Percentiles rank a stretch among this genome's conserved stretches.
Conservation (phyloP, 2,888 invertebrate genomes). For the Zaprionus lineosus region DNA sequence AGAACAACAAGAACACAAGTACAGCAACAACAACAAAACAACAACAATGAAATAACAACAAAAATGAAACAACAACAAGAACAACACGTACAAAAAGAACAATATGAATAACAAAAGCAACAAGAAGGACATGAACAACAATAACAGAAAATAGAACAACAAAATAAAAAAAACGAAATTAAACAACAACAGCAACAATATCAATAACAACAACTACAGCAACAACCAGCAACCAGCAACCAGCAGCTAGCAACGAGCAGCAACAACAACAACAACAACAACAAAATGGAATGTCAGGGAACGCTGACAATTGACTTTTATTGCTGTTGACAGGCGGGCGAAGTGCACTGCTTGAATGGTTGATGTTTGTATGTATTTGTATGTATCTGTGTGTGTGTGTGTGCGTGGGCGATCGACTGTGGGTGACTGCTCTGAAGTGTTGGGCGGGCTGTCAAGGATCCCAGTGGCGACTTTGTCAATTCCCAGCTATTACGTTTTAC, state of each 20-base stretch:
- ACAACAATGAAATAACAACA: neutral
- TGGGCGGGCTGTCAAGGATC: conserved; percentile 17
- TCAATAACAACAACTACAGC: conserved; percentile 15
- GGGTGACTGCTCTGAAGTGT: conserved; percentile 15
- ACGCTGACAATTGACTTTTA: conserved; percentile 74
- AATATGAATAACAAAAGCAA: too few species aligned
- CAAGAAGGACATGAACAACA: neutral
- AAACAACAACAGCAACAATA: neutral
- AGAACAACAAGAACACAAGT: neutral
- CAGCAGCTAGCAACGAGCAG: neutral
- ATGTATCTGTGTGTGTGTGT: too few species aligned
- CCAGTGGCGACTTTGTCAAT: conserved; percentile 64
- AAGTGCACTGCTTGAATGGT: too few species aligned
- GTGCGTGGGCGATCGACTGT: too few species aligned
- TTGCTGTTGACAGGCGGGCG: conserved; percentile 62
- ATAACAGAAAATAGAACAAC: conserved; percentile 6
- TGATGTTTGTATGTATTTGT: too few species aligned
- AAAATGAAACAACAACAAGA: neutral
- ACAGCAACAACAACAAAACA: conserved; percentile 10
- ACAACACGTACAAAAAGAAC: conserved; percentile 28
- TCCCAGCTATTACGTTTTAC: conserved; percentile 70
- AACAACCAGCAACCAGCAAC: too few species aligned
- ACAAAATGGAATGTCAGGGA: conserved; percentile 49
- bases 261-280: conserved; percentile 7
- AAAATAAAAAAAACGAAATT: conserved; percentile 24